These are phyloP conservation scores for Camponotus fellah DNA, from an alignment of 2,888 invertebrate species.

Conservation along the genomic window DNA sequence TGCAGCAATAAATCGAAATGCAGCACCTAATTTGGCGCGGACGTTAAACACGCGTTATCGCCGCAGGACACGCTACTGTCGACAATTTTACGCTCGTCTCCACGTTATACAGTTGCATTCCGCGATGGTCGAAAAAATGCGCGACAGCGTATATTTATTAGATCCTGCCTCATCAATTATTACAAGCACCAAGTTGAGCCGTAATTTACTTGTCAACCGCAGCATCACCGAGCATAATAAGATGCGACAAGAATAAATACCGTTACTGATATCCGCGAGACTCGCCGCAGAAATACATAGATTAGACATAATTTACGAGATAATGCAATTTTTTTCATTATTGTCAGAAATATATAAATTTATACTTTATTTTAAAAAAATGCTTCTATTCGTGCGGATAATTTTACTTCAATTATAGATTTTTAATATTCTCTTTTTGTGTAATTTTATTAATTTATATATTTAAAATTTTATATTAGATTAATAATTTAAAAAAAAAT, in stretches of 20 bases:
- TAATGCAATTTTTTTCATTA: slow-evolving; percentile 11
- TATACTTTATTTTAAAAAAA: neutral
- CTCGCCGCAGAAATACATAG: neutral
- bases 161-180: slow-evolving; percentile 21
- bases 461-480: too few species aligned
- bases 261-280: slow-evolving; percentile 16
- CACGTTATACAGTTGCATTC: neutral
- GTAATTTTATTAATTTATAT: too few species aligned
- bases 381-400: neutral
- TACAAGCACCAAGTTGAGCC: neutral
- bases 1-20: neutral
- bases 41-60: neutral
- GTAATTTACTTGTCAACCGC: slow-evolving; percentile 44
- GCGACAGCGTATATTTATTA: slow-evolving; percentile 31
- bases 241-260: neutral
- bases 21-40: neutral
- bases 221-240: slow-evolving; percentile 1
- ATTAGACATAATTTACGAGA: neutral
- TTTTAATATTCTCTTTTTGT: neutral
- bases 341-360: neutral
- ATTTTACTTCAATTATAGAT: neutral
- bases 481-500: neutral
- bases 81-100: slow-evolving; percentile 1
- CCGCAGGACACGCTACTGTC: slow-evolving; percentile 4
- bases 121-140: neutral